phyloP scores from a whole-genome alignment of 2,113 vertebrate genomes.

The Calidris pugnax region DNA sequence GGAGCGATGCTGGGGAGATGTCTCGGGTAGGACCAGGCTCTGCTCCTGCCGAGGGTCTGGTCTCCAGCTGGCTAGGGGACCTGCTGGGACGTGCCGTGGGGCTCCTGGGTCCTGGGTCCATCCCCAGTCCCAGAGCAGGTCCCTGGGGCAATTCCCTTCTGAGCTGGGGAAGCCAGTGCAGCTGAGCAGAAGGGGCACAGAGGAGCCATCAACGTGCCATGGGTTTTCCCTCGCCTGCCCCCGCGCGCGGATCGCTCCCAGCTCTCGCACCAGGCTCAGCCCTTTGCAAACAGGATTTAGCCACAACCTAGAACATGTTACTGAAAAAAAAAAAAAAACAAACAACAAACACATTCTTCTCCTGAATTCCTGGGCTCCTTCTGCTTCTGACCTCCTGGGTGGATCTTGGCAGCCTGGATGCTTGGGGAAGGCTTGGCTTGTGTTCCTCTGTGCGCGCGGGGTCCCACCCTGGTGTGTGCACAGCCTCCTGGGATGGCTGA shows the following conservation, averaged over 20 bases:
- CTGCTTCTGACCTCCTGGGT: not conserved
- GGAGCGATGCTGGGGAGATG: not conserved
- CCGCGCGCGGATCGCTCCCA: rapidly evolving
- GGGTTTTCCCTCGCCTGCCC: not conserved
- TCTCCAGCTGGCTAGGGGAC: not conserved
- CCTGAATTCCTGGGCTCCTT: not conserved
- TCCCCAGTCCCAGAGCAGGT: rapidly evolving
- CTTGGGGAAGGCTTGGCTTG: not conserved
- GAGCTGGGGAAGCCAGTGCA: not conserved
- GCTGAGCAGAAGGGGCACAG: not conserved
- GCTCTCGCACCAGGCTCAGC: not conserved
- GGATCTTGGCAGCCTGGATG: not conserved
- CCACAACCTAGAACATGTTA: not conserved
- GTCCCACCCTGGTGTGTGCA: not conserved
- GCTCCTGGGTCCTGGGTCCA: no score
- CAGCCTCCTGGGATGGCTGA: not conserved
- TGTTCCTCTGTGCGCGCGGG: not conserved
- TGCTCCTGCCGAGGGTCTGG: not conserved
- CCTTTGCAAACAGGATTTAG: not conserved
- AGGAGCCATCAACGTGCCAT: not conserved
- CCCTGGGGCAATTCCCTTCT: not conserved
- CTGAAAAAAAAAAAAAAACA: not conserved
- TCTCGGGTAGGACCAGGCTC: not conserved
- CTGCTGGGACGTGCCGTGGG: not conserved
- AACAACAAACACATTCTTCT: not conserved